Evolutionary conservation across 1,140 invertebrate species (phyloP).

Genomic region (Fopius arisanus): DNA sequence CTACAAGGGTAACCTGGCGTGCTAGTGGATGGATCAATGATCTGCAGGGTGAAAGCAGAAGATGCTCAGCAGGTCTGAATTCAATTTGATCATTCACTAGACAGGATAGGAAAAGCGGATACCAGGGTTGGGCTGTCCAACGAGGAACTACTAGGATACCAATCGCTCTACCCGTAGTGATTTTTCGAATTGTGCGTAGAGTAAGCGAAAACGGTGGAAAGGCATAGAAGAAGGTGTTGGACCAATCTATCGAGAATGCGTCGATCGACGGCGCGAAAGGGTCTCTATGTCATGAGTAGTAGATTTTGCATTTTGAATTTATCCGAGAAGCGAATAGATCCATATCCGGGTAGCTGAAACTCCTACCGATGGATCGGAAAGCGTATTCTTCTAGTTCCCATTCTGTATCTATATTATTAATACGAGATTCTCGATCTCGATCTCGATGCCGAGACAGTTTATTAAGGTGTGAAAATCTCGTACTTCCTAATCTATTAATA

Average conservation of each 20-base stretch:
- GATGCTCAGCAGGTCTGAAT: slow-evolving; percentile 24
- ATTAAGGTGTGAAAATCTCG: too few species aligned
- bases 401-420: slow-evolving; percentile 10
- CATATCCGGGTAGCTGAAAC: slow-evolving; percentile 29
- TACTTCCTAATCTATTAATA: too few species aligned
- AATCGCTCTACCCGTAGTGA: slow-evolving; percentile 23
- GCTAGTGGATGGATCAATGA: slow-evolving; percentile 40
- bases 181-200: slow-evolving; percentile 27
- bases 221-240: slow-evolving; percentile 33
- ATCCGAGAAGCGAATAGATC: slow-evolving; percentile 42
- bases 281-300: slow-evolving; percentile 42
- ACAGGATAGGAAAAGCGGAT: slow-evolving; percentile 25
- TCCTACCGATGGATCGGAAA: neutral
- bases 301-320: slow-evolving; percentile 41
- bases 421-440: too few species aligned
- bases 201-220: slow-evolving; percentile 36
- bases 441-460: too few species aligned
- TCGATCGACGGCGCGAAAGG: slow-evolving; percentile 29
- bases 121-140: slow-evolving; percentile 37
- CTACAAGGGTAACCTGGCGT: slow-evolving; percentile 38
- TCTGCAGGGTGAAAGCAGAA: slow-evolving; percentile 34
- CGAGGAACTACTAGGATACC: slow-evolving; percentile 41
- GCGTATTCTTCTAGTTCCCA: slow-evolving; percentile 20
- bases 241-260: slow-evolving; percentile 19
- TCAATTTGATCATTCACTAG: slow-evolving; percentile 25